Evolutionary conservation across 2,888 invertebrate species (phyloP).

Genomic region (Dicyrtoma fusca): DNA sequence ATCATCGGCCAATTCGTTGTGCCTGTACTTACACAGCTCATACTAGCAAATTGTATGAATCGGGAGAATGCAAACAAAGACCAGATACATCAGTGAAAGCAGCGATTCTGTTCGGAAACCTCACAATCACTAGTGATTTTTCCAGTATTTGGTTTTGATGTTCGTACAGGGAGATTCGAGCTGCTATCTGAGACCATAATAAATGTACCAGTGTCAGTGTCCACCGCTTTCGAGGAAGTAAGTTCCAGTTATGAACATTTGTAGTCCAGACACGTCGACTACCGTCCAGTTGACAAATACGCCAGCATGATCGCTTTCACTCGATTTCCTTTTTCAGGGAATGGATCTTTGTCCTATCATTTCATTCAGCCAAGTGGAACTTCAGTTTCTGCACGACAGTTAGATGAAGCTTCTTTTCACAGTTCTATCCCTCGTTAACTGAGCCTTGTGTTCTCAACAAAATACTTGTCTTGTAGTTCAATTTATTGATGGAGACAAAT

Average conservation of each 20-base stretch:
- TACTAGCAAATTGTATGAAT: no score
- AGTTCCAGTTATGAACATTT: neutral
- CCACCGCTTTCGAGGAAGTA: neutral
- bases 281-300: conserved; percentile 31
- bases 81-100: no score
- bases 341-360: neutral
- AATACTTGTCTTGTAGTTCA: no score
- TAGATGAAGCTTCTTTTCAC: neutral
- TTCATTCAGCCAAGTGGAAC: neutral
- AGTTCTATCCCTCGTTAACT: neutral
- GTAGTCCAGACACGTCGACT: neutral
- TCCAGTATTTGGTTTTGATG: no score
- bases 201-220: neutral
- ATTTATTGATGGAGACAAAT: no score
- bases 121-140: no score
- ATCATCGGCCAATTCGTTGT: no score
- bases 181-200: neutral
- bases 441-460: neutral
- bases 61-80: no score
- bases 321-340: neutral
- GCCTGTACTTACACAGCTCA: no score
- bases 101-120: no score
- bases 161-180: neutral
- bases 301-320: conserved; percentile 26
- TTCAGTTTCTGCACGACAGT: neutral